These are phyloP conservation scores for Thripadectes ignobilis DNA, from an alignment of 2,797 vertebrate genomes.

Conservation along the genomic window DNA sequence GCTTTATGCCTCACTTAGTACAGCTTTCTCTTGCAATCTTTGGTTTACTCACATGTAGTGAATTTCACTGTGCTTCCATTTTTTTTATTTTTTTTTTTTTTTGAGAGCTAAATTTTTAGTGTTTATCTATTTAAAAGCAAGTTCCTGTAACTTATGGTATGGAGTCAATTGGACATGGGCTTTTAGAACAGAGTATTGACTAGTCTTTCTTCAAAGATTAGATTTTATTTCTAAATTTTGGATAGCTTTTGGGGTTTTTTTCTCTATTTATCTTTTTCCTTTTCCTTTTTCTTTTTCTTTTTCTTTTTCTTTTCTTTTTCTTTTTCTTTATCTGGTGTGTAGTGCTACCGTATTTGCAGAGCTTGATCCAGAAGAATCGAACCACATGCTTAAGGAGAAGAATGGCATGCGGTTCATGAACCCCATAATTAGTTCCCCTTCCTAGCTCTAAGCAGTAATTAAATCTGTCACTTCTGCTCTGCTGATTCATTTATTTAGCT, in stretches of 20 bases:
- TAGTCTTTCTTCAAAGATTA: constrained; percentile 2
- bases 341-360: constrained; percentile 6
- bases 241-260: not conserved
- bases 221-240: not conserved
- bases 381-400: constrained; percentile 73
- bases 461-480: constrained; percentile 92
- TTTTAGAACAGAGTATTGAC: not conserved
- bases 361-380: constrained; percentile 59
- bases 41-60: not conserved
- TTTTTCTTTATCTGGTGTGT: not conserved
- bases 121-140: not conserved
- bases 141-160: not conserved
- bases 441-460: constrained; percentile 89
- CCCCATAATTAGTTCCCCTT: constrained; percentile 86
- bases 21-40: not conserved
- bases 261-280: too few species aligned
- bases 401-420: constrained; percentile 81
- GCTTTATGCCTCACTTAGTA: not conserved
- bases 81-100: not conserved
- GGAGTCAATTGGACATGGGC: not conserved
- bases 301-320: not conserved
- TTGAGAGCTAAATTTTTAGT: not conserved
- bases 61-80: not conserved
- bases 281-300: not conserved
- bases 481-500: constrained; percentile 89